Conservation (phyloP, 2,797 vertebrate species). For the Sus cebifrons region DNA sequence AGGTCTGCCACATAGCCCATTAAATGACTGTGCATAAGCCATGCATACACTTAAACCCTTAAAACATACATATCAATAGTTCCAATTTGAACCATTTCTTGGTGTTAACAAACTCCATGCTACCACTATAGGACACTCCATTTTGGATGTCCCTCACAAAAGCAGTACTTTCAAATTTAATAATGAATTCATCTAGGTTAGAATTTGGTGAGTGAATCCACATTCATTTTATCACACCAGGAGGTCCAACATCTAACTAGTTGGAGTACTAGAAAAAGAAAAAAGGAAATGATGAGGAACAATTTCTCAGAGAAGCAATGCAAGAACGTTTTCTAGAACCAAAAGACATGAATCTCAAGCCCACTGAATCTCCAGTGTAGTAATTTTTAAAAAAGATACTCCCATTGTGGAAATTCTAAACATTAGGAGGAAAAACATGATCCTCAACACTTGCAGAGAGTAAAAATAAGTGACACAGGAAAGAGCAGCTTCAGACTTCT, state of each 20-base stretch:
- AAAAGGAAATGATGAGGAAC: not conserved
- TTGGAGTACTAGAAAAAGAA: not conserved
- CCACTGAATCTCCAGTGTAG: not conserved
- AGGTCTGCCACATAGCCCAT: not conserved
- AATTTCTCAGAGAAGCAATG: conserved; percentile 16
- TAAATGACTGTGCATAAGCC: not conserved
- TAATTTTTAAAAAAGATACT: not conserved
- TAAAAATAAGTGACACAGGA: conserved; percentile 1
- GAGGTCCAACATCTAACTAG: conserved; percentile 43
- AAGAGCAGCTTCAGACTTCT: conserved; percentile 11
- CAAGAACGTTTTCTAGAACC: conserved; percentile 27
- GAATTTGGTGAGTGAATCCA: conserved; percentile 51
- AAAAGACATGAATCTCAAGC: not conserved
- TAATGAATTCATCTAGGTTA: conserved; percentile 49
- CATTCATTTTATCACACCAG: conserved; percentile 38
- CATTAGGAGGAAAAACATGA: conserved; percentile 26
- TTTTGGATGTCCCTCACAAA: conserved; percentile 28
- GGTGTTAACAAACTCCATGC: not conserved
- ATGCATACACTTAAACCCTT: not conserved
- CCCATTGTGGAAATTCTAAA: conserved; percentile 4
- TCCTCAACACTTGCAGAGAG: not conserved
- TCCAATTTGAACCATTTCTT: not conserved
- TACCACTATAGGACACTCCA: not conserved
- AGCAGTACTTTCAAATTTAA: conserved; percentile 23
- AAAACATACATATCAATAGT: conserved; percentile 6